Base-by-base conservation (phyloP, 2,888 invertebrate species). In the Acrocyrtus sp. region DNA sequence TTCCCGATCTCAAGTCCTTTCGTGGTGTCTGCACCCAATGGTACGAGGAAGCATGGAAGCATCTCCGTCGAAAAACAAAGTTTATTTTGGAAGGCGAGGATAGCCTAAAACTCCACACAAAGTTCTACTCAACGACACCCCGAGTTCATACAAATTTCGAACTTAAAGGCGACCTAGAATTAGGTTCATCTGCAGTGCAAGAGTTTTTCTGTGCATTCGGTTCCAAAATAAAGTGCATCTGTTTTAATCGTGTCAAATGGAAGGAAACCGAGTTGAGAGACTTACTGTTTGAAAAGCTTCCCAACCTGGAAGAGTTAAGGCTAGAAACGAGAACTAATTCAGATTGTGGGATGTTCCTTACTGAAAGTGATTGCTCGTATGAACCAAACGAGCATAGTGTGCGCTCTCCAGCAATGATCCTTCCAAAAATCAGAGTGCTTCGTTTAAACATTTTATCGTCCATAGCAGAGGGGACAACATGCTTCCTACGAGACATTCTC, bases 171-270 rank as follows among this genome's bases (percentile, higher is more conserved):
- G 78, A 78, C 24, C 53, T 78, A 19, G 72, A 75, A 39, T 41
- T 78, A 29, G 74, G 74, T 5, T 75, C 74, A 1, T n/a, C 29
- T 1, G n/a, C 48, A 48, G 75, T 72, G 60, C 45, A 60, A 63
- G 62, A 63, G 45, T 78, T 78, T 58, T 78, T 75, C 34, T 45
- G 65, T 12, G 4, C 43, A 5, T 75, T 75, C 48, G 78, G 78
- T 12, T 34, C 34, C 1, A 51, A 56, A 39, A 68, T 78, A n/a
- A 68, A 69, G n/a, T 78, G 48, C 43, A 57, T 75, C 17, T 78
- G 68, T 56, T 69, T 78, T 26, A 78, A 78, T 45, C 78, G 78
- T 34, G 75, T 78, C 27, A 70, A 73, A 12, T 78, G 78, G 78
- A 70, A 56, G 24, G 78, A 75, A 24, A 61, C 47, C 8, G 74